Conservation (phyloP, 2,888 invertebrate genomes). For the Metopia argyrocephala region DNA sequence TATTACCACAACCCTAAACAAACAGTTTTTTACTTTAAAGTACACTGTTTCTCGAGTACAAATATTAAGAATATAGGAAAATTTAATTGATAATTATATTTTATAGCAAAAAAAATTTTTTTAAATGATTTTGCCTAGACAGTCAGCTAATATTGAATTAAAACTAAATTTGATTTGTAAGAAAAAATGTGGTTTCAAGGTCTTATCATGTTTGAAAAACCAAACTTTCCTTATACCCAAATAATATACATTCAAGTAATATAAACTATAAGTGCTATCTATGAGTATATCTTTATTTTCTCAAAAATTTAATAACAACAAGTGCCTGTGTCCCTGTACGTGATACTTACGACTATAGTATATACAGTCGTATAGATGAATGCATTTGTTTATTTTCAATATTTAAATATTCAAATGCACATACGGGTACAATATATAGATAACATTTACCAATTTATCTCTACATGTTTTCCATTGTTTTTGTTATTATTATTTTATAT, state of each 20-base stretch:
- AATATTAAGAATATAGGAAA: too few species aligned
- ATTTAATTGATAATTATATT: too few species aligned
- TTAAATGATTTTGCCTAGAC: too few species aligned
- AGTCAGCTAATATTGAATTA: too few species aligned
- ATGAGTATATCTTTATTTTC: background rate
- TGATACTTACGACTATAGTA: background rate
- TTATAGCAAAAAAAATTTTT: too few species aligned
- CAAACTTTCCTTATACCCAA: background rate
- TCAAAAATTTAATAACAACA: background rate
- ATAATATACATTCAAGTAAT: background rate
- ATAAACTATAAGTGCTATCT: too few species aligned
- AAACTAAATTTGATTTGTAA: too few species aligned
- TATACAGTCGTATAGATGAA: background rate
- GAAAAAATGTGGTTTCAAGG: background rate
- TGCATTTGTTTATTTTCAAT: background rate
- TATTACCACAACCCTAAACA: too few species aligned
- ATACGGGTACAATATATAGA: background rate
- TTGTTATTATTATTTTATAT: conserved; percentile 13
- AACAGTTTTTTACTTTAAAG: too few species aligned
- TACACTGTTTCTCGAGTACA: too few species aligned
- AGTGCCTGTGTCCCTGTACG: background rate
- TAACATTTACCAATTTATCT: background rate
- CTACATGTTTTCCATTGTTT: background rate
- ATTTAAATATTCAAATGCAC: background rate
- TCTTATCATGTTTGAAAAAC: background rate